Base-by-base conservation (phyloP, 53 echinoderm and acorn worm genomes). In the Echinarachnius parma region DNA sequence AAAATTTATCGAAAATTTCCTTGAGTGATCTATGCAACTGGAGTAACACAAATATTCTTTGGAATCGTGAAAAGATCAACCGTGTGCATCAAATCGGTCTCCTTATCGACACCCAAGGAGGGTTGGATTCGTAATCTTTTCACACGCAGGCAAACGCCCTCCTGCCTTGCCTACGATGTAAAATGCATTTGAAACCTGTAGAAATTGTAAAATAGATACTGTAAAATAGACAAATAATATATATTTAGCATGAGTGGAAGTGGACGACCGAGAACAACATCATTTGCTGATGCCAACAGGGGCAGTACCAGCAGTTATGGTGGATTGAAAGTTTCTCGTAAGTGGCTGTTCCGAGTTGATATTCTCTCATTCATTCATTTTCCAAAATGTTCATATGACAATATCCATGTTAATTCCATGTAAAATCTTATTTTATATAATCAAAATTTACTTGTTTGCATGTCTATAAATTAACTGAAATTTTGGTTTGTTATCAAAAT, bases 271-370 rank as follows among this genome's bases (percentile, higher is more conserved):
- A 96, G 96, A 76, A 96, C 96, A 77, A 96, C 96, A 79, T 96
- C 96, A 72, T 96, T 96, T 85, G 96, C 96, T 77, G 96, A 96
- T 75, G 89, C 96, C 50, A 85, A 81, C 75, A 96, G 92, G 61
- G 91, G 87, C 48, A 84, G 87, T 68, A 87, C 82, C 87, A 83
- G 91, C 60, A 81, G 91, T 78, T 91, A 86, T 77, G 91, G 91
- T 87, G 96, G 96, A 82, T 83, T 87, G 75, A 96, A 91, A 96
- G 92, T 96, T 75, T 88, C 96, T 88, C 91, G 96, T 96, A 96
- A 96, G 96, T 96, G 77, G 14, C 10, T 4, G 20, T 50, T 10
- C 4, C 20, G 10, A 53, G 21, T 26, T 9, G 13, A 53, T 27
- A 28, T 56, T 56, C 48, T 9, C 47, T 19, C 64, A 45, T n/a